A percentile compares a stretch with the other conserved stretches of the same genome.
These are phyloP conservation scores for Mantis religiosa DNA, from an alignment of 2,888 invertebrate genomes.

Conservation along the genomic window DNA sequence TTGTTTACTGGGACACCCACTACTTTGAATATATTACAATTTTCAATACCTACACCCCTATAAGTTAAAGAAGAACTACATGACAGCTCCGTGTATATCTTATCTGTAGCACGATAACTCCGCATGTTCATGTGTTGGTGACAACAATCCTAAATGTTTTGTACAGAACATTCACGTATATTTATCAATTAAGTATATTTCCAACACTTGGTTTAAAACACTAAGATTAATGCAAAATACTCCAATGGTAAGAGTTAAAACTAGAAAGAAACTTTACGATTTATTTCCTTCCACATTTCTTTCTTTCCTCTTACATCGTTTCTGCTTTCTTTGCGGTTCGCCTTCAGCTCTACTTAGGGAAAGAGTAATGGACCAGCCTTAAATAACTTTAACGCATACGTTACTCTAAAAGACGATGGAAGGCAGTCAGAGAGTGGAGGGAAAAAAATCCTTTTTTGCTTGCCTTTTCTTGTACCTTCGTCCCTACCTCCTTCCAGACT, in stretches of 20 bases:
- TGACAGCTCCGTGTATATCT: too few species aligned
- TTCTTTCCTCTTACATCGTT: background rate
- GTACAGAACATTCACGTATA: too few species aligned
- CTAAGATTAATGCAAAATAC: background rate
- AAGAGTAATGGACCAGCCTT: constrained; percentile 7
- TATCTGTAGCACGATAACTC: too few species aligned
- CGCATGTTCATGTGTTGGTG: too few species aligned
- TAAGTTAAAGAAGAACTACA: too few species aligned
- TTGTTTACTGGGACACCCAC: too few species aligned
- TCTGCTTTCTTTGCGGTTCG: background rate
- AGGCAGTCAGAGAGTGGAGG: background rate
- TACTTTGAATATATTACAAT: too few species aligned
- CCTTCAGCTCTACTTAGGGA: background rate
- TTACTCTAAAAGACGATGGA: constrained; percentile 10
- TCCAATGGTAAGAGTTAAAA: background rate
- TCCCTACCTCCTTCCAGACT: background rate
- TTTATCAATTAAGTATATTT: too few species aligned
- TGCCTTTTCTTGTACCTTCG: background rate
- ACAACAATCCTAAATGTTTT: too few species aligned
- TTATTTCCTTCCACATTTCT: background rate
- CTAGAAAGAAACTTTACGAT: background rate
- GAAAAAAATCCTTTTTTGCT: background rate
- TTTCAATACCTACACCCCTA: too few species aligned
- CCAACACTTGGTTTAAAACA: background rate
- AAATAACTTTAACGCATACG: constrained; percentile 12